A percentile compares a stretch with the other conserved stretches of the same genome.
Conservation (phyloP, 2,797 vertebrate species). For the Microhierax caerulescens region DNA sequence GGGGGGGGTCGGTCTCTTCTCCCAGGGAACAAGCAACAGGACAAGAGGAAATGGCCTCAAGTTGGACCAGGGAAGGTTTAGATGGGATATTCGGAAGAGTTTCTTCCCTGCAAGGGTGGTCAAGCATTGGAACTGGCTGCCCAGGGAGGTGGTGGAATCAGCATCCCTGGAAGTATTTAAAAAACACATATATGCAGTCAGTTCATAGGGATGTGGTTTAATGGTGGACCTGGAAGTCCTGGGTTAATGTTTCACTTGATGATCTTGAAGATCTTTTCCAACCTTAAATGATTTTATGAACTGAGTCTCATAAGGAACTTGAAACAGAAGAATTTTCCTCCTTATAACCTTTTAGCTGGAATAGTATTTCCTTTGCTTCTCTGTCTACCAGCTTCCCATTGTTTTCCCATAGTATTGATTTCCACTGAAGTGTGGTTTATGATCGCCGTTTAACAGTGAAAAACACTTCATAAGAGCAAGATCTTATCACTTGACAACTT, state of each 20-base stretch:
- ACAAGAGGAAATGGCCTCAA: too few relatives aligned
- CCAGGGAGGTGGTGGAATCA: too few relatives aligned
- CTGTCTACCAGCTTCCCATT: background rate
- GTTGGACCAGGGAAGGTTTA: too few relatives aligned
- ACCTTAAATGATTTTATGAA: background rate
- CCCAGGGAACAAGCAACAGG: too few relatives aligned
- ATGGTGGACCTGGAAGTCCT: background rate
- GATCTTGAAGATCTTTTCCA: background rate
- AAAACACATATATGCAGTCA: too few relatives aligned
- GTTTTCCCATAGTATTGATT: background rate
- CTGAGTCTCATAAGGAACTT: background rate
- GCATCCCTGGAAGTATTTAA: too few relatives aligned
- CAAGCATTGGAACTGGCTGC: too few relatives aligned
- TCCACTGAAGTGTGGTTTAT: background rate
- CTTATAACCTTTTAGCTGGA: background rate
- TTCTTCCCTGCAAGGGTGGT: too few relatives aligned
- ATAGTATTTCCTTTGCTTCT: background rate
- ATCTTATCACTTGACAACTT: background rate
- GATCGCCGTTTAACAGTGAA: background rate
- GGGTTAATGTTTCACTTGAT: background rate
- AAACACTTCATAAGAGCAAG: background rate
- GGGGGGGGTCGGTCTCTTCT: too few relatives aligned
- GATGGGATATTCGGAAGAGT: too few relatives aligned
- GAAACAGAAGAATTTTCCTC: background rate
- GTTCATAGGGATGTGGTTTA: too few relatives aligned